phyloP scores from a whole-genome alignment of 2,113 vertebrate species.

The human (Homo sapiens) region GRCh38 chr16:25134001-25134500 shows the following conservation, averaged over 20 bases:
- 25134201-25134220: background rate
- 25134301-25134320: background rate
- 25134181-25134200: background rate
- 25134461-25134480: background rate
- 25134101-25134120: background rate
- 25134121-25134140: background rate
- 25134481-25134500: background rate
- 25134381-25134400: background rate
- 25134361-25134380: background rate
- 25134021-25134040: too few relatives aligned
- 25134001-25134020: too few relatives aligned
- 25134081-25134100: background rate
- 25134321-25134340: background rate
- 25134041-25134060: background rate
- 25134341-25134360: background rate
- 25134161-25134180: background rate
- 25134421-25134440: background rate
- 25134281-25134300: background rate
- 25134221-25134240: background rate
- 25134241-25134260: background rate
- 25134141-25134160: background rate
- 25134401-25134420: background rate
- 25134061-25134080: background rate
- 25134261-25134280: background rate
- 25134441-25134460: background rate